Evolutionary conservation across 1,140 invertebrate genomes (phyloP).

Genomic region (Chironomus striatipennis): DNA sequence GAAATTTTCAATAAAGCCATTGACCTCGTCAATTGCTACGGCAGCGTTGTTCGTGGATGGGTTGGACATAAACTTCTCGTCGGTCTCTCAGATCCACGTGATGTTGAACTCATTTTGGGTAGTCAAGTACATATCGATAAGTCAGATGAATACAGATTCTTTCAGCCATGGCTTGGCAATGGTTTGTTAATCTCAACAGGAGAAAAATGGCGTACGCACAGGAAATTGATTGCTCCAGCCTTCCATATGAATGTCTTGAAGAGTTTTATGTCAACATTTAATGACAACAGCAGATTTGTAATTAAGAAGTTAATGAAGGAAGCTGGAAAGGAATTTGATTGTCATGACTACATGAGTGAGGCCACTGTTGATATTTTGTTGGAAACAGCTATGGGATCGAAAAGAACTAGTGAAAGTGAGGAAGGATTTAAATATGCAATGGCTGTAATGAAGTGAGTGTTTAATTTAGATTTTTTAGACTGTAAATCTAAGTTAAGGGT

Average conservation of each 20-base stretch:
- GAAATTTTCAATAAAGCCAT: slow-evolving; percentile 43
- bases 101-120: slow-evolving; percentile 60
- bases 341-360: slow-evolving; percentile 74
- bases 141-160: slow-evolving; percentile 65
- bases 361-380: slow-evolving; percentile 57
- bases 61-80: slow-evolving; percentile 54
- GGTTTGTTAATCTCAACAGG: slow-evolving; percentile 75
- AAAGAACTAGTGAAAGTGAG: slow-evolving; percentile 49
- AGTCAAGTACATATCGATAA: slow-evolving; percentile 75
- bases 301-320: slow-evolving; percentile 56
- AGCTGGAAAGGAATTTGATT: slow-evolving; percentile 61
- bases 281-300: slow-evolving; percentile 66
- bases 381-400: slow-evolving; percentile 66
- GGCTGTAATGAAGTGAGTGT: slow-evolving; percentile 58
- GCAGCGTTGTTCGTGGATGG: slow-evolving; percentile 51
- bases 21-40: slow-evolving; percentile 43
- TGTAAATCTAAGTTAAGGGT: too few relatives aligned
- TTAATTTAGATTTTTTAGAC: too few relatives aligned
- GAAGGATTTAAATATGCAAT: slow-evolving; percentile 60
- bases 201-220: slow-evolving; percentile 72
- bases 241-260: slow-evolving; percentile 90
- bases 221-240: slow-evolving; percentile 86
- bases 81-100: slow-evolving; percentile 53
- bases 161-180: slow-evolving; percentile 84
- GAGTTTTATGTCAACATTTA: slow-evolving; percentile 79